These are phyloP conservation scores for Vanessa cardui DNA, from an alignment of 2,888 invertebrate species.

Conservation along the genomic window DNA sequence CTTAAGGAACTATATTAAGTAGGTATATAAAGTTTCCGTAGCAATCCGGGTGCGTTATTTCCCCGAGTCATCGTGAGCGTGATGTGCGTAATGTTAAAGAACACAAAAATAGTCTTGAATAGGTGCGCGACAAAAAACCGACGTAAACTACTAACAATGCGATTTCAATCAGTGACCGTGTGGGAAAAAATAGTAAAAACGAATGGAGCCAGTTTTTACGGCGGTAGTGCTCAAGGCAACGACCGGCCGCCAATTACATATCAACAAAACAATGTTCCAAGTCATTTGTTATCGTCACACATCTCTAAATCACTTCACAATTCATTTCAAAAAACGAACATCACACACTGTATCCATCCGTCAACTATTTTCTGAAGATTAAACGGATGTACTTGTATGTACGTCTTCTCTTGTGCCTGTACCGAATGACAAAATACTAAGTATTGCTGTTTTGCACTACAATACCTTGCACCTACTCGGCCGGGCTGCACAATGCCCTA, in stretches of 20 bases:
- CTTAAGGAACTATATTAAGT: no score
- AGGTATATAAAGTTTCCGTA: no score
- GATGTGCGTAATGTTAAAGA: slow-evolving; percentile 16
- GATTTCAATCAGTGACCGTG: slow-evolving; percentile 16
- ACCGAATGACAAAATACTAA: no score
- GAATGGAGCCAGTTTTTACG: slow-evolving; percentile 20
- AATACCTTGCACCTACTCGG: no score
- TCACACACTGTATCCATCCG: no score
- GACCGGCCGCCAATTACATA: slow-evolving; percentile 17
- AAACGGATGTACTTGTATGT: no score
- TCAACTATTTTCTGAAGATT: no score
- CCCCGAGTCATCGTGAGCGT: not conserved
- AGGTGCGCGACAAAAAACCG: slow-evolving; percentile 17
- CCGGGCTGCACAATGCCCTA: no score
- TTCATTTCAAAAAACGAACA: not conserved
- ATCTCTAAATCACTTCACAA: not conserved
- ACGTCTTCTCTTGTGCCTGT: no score
- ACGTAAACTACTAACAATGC: slow-evolving; percentile 20
- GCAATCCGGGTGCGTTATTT: not conserved
- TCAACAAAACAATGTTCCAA: slow-evolving; percentile 19
- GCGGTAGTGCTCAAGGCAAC: slow-evolving; percentile 19
- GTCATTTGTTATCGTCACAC: slow-evolving; percentile 5
- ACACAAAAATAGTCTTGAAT: slow-evolving; percentile 14
- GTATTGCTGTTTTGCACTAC: no score
- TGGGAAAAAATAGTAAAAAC: slow-evolving; percentile 16